Evolutionary conservation across 2,797 vertebrate species (phyloP).

Genomic region (Rhyacichthys aspro): DNA sequence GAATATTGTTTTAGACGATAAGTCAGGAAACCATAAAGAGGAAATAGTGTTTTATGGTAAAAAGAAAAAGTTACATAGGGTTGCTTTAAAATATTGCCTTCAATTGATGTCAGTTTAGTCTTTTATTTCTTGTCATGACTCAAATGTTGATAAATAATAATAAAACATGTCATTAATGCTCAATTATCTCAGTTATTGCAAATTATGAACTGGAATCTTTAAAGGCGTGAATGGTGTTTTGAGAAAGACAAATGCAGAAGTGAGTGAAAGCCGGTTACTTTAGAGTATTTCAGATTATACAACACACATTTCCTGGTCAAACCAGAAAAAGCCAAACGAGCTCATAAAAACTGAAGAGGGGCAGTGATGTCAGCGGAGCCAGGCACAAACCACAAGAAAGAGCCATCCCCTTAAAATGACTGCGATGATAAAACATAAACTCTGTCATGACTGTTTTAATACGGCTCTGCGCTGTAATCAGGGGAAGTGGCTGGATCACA

Average conservation of each 20-base stretch:
- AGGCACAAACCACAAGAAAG: conserved; percentile 44
- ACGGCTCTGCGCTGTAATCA: conserved; percentile 34
- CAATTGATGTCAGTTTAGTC: too few relatives aligned
- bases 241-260: neutral
- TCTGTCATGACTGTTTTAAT: conserved; percentile 42
- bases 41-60: too few relatives aligned
- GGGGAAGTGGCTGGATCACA: conserved; percentile 35
- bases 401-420: conserved; percentile 18
- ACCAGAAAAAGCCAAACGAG: conserved; percentile 4
- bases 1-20: too few relatives aligned
- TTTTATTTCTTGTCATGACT: too few relatives aligned
- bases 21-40: too few relatives aligned
- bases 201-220: neutral
- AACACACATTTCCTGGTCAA: conserved; percentile 1
- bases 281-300: conserved; percentile 6
- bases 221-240: neutral
- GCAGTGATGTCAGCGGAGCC: conserved; percentile 31
- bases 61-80: too few relatives aligned
- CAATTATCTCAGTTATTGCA: too few relatives aligned
- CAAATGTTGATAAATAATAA: too few relatives aligned
- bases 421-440: conserved; percentile 40
- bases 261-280: conserved; percentile 1
- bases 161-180: too few relatives aligned
- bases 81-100: too few relatives aligned
- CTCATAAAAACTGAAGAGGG: conserved; percentile 6